Base-by-base conservation (phyloP, 1,140 invertebrate genomes). In the Drosophila sp. region DNA sequence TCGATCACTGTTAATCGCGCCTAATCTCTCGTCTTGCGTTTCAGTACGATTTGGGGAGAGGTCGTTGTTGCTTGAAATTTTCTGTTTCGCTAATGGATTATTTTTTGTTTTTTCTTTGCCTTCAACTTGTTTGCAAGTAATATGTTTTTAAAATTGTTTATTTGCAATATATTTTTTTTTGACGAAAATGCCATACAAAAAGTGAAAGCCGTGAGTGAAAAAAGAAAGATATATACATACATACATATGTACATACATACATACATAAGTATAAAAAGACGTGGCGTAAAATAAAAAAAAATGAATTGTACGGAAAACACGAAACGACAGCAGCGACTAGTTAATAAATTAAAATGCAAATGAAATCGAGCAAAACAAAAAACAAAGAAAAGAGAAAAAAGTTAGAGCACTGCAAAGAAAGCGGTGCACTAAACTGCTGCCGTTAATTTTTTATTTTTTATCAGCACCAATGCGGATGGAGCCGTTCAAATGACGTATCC, bases 161-260 rank as follows among this genome's bases (percentile, higher is more conserved):
- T 44, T 44, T 44, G 3, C 17, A 17, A 17, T 17, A 17, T 10
- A 17, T 23, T 44, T 44, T 44, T 86, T 70, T 68, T 79, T 72
- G 71, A 81, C 76, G 44, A 67, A 72, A 76, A 79, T 76, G 58
- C 60, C 65, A 76, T 75, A 69, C 72, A 70, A 87, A 87, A 89
- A 89, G 84, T 89, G 84, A 89, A 89, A 89, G 84, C 83, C 72
- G 54, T 60, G 76, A 84, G 83, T 84, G 84, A 89, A 80, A 85
- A 63, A 70, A 74, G 80, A 89, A 77, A 85, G 64, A 70, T 70
- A 84, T 73, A 78, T 69, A 75, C 17, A 17, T 17, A 17, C 17
- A 17, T 17, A 17, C 17, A 17, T 17, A 17, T 17, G 17, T 17
- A 17, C 17, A 17, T 17, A 17, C 17, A 17, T 17, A 17, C 17